phyloP scores from a whole-genome alignment of 2,113 vertebrate genomes.

The Lasiurus borealis region DNA sequence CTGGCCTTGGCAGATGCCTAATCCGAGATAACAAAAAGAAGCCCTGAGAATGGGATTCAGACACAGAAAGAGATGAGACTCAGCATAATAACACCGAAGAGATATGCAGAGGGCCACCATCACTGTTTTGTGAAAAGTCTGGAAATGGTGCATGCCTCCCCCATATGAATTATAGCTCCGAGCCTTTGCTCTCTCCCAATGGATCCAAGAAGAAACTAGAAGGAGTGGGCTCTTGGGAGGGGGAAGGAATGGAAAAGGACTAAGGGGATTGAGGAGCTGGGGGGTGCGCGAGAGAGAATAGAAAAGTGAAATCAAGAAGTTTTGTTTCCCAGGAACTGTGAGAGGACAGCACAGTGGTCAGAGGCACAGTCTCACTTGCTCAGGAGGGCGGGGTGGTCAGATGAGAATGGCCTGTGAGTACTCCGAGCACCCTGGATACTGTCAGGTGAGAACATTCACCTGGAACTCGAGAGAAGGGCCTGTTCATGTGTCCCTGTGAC shows the following conservation, averaged over 20 bases:
- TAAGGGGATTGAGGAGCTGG: not conserved
- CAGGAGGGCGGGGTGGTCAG: not conserved
- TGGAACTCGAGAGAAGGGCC: not conserved
- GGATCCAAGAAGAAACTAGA: not conserved
- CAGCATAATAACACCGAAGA: not conserved
- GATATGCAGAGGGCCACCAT: not conserved
- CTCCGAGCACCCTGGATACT: not conserved
- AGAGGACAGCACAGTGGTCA: not conserved
- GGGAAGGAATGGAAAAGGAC: not conserved
- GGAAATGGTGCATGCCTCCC: not conserved
- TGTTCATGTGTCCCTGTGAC: accelerated
- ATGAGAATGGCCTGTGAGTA: not conserved
- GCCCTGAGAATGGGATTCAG: not conserved
- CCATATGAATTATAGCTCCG: not conserved
- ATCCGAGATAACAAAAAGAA: not conserved
- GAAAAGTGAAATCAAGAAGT: too few relatives aligned
- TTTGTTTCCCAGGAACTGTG: not conserved
- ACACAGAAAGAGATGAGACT: not conserved
- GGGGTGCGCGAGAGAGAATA: not conserved
- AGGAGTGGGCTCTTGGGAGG: not conserved
- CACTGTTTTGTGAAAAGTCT: not conserved
- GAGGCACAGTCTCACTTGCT: not conserved
- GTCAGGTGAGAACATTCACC: not conserved
- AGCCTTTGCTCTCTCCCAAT: not conserved
- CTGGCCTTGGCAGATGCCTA: not conserved